Percentiles rank a stretch among this genome's conserved stretches.
These are phyloP conservation scores for Hirundo rustica DNA, from an alignment of 2,797 vertebrate genomes.

Conservation along the genomic window DNA sequence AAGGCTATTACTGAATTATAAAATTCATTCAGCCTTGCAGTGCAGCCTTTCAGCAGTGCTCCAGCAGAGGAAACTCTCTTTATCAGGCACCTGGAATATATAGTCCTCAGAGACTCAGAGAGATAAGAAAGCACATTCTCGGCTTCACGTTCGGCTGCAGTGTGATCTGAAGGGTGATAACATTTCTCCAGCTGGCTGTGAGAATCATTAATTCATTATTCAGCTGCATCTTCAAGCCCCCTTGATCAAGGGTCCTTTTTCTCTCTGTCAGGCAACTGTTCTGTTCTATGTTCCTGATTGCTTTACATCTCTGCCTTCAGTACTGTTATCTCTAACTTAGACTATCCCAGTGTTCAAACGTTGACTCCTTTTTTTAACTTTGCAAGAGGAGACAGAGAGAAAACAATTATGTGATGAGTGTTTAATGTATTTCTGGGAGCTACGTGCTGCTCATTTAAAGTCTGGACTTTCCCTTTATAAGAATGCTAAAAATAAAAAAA, in stretches of 20 bases:
- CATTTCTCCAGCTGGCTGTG: not conserved
- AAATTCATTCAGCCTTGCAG: not conserved
- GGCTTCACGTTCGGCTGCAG: not conserved
- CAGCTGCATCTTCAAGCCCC: not conserved
- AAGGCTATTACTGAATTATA: not conserved
- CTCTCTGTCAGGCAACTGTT: not conserved
- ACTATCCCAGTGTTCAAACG: not conserved
- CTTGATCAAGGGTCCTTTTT: not conserved
- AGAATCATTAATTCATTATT: conserved; percentile 14
- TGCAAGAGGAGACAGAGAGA: not conserved
- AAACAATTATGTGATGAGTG: not conserved
- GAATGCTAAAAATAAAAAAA: not conserved
- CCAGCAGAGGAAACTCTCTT: conserved; percentile 1
- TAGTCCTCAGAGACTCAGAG: not conserved
- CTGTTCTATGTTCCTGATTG: not conserved
- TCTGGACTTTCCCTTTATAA: not conserved
- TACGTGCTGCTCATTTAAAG: not conserved
- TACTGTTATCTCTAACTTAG: not conserved
- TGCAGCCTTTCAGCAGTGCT: not conserved
- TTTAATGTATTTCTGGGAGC: not conserved
- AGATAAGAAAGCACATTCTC: conserved; percentile 31
- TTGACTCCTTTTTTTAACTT: not conserved
- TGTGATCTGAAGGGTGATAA: conserved; percentile 33
- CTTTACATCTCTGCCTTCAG: conserved; percentile 4
- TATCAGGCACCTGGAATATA: conserved; percentile 33